Conservation (phyloP, 2,888 invertebrate species). For the Myopa tessellatipennis region DNA sequence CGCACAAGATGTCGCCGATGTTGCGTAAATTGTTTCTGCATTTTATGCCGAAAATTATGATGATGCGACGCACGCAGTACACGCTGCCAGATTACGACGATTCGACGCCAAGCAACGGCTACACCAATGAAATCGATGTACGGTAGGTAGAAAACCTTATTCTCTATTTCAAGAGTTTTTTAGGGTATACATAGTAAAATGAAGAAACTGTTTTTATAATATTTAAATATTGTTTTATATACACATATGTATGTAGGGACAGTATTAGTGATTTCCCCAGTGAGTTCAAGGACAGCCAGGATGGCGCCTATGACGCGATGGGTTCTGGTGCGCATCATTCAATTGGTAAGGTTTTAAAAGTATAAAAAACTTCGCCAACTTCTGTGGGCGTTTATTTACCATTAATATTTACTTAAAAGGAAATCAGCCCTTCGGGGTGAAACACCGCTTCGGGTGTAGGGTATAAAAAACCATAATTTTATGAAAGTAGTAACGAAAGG, state of each 20-base stretch:
- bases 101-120: constrained; percentile 81
- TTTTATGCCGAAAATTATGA: constrained; percentile 89
- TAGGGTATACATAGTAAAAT: neutral
- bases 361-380: no score
- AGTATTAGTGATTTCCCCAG: constrained; percentile 79
- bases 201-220: no score
- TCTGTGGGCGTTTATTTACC: no score
- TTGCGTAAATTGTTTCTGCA: constrained; percentile 90
- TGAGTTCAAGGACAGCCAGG: constrained; percentile 73
- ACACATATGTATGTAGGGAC: constrained; percentile 67
- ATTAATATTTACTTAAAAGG: no score
- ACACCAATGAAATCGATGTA: constrained; percentile 85
- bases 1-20: constrained; percentile 93
- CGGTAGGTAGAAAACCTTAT: constrained; percentile 70
- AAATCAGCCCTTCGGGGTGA: no score
- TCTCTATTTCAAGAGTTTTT: neutral
- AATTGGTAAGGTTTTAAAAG: constrained; percentile 70
- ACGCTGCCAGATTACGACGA: constrained; percentile 87
- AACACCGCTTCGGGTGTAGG: no score
- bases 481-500: neutral
- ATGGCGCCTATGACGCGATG: constrained; percentile 72
- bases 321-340: constrained; percentile 71
- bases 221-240: no score
- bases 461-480: neutral
- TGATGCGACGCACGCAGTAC: constrained; percentile 92